Conservation (phyloP, 2,888 invertebrate genomes). For the Phytoseiulus persimilis region DNA sequence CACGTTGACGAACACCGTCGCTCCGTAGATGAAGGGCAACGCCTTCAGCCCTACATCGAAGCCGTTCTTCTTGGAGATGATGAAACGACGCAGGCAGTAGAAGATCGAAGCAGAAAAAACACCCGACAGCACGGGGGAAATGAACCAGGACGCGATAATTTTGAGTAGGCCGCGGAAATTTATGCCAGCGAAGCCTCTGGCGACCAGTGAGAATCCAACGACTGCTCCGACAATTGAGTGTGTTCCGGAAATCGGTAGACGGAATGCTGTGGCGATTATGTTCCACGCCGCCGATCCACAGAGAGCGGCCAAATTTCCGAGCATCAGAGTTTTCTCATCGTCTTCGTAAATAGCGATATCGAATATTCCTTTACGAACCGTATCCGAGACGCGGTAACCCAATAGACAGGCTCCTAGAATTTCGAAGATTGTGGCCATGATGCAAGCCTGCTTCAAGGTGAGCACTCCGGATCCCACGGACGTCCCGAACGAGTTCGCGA, state of each 20-base stretch:
- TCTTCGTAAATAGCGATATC: conserved; percentile 76
- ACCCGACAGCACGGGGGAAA: conserved; percentile 88
- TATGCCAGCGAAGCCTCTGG: conserved; percentile 72
- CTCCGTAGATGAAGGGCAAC: conserved; percentile 84
- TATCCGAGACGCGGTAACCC: conserved; percentile 89
- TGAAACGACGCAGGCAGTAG: conserved; percentile 67
- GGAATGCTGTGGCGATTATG: conserved; percentile 81
- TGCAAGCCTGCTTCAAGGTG: conserved; percentile 82
- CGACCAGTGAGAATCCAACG: conserved; percentile 88
- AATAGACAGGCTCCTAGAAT: conserved; percentile 82
- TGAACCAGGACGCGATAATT: conserved; percentile 90
- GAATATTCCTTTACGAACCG: conserved; percentile 94
- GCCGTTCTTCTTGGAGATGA: conserved; percentile 57
- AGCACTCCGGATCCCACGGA: conserved; percentile 94
- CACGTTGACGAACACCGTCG: conserved; percentile 81
- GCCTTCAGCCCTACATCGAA: conserved; percentile 71
- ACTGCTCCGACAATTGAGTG: conserved; percentile 98
- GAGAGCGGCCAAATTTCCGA: conserved; percentile 83
- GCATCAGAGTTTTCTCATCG: conserved; percentile 70
- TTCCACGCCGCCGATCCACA: conserved; percentile 77
- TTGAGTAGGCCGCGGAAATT: conserved; percentile 71
- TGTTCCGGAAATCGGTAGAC: conserved; percentile 96
- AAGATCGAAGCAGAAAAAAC: conserved; percentile 72
- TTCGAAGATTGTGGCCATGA: conserved; percentile 91
- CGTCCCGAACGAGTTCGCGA: conserved; percentile 98